These are phyloP conservation scores for Penaeus monodon DNA, from an alignment of 2,888 invertebrate genomes.

Conservation along the genomic window DNA sequence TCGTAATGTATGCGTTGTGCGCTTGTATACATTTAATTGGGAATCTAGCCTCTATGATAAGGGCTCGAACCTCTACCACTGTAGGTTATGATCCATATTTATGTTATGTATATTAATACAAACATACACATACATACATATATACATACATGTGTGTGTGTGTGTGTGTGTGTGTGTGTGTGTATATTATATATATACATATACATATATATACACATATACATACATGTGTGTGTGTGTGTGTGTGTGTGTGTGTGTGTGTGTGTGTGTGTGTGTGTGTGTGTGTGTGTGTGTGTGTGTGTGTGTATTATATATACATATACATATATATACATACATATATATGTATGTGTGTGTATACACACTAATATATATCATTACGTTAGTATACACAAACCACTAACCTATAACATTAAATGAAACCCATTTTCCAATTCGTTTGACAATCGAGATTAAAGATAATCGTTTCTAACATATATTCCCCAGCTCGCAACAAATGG, in stretches of 20 bases:
- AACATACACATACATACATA: neutral
- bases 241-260: neutral
- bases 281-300: neutral
- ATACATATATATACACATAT: neutral
- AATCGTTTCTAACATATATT: too few species aligned
- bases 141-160: neutral
- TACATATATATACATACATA: neutral
- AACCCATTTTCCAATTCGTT: too few species aligned
- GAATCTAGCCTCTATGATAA: neutral
- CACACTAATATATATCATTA: too few species aligned
- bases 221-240: neutral
- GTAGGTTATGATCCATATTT: neutral
- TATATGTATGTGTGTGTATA: too few species aligned
- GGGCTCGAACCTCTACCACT: too few species aligned
- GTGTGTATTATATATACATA: neutral
- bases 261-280: neutral
- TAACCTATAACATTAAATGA: too few species aligned
- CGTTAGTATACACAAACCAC: too few species aligned
- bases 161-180: neutral
- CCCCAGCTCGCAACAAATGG: too few species aligned
- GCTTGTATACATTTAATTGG: neutral
- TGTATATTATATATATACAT: neutral
- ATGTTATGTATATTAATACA: conserved; percentile 5
- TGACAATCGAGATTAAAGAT: too few species aligned
- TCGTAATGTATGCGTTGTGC: too few species aligned